Evolutionary conservation across 2,113 vertebrate genomes (phyloP), one percentile per base, ranked within the genome.

Genomic region (Phyllostomus discolor): DNA sequence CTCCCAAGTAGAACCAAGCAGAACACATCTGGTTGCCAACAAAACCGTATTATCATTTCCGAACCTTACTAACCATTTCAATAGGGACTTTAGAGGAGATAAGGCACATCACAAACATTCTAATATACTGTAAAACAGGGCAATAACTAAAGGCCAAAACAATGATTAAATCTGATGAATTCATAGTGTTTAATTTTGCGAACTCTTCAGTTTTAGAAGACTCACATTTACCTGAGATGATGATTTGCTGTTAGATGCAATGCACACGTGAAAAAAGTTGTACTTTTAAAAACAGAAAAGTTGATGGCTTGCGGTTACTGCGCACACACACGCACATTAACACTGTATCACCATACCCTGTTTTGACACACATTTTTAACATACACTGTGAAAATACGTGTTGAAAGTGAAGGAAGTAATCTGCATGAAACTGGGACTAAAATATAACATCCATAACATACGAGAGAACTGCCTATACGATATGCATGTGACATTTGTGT

Each of bases 401-500:
- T 91, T 95, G 95, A 87, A 97, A 97, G 66, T 92, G 43, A 96
- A 97, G 70, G 97, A 97, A 98, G 97, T 4, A 96, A 97, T 98
- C 97, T 98, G 90, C 92, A 98, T 98, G 96, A 91, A 98, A 97
- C 98, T 94, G 20, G 78, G 73, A 50, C 91, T 67, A 95, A 97
- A 95, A 91, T 33, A 95, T 96, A 88, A 92, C 97, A 57, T 96
- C 88, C 33, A 95, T 96, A 88, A 91, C 97, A 52, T 96, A 96
- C 95, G 86, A 95, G 59, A 97, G 64, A 91, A 98, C 97, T 95
- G 73, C 70, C 96, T 98, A 94, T 95, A 98, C 97, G 97, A 98
- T 97, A 97, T 98, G 95, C 97, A 98, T 98, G 97, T 98, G 98
- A 98, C 98, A 98, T 98, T 98, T 98, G 93, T 98, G 90, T 98